Base-by-base conservation (phyloP, 2,888 invertebrate species). In the Clitarchus hookeri region DNA sequence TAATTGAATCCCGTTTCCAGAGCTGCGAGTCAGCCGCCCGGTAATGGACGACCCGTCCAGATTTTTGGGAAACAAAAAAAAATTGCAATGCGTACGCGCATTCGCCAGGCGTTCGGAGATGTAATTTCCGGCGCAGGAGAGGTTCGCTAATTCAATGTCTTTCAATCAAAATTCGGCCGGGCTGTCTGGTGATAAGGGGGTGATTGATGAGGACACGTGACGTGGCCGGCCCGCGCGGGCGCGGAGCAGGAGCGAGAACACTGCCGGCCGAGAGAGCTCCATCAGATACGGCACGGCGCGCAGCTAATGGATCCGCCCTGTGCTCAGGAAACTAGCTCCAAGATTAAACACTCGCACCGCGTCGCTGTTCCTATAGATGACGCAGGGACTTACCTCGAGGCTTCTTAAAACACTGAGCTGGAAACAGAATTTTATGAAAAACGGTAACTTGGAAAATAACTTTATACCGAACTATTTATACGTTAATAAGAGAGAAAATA, bases 61-160 rank as follows among this genome's bases (percentile, higher is more conserved):
- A n/a, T 6, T 65, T 65, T 65, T 65, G 13, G 65, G 65, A 65
- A 65, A 65, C 19, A 65, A 65, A 65, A 65, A 65, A 65, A 23
- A 65, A 12, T 4, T 8, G 16, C 16, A 65, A n/a, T 23, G n/a
- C n/a, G 65, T n/a, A 65, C 3, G 65, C 65, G 65, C 65, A n/a
- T n/a, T 65, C 65, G 65, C 23, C 65, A 23, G 23, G 16, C 65
- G 65, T 65, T 65, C 48, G 48, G 48, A 48, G 78, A 78, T 85
- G 85, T 82, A 85, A 85, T 85, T 85, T 85, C 85, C 85, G 85
- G 83, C 79, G 48, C 83, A 19, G 54, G 83, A 85, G 82, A 85
- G 85, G 85, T 85, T 85, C 85, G 85, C 85, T 85, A 85, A 85
- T 85, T 85, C 85, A 85, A 85, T 85, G 85, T 85, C 85, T 85